Base-by-base conservation (phyloP, 2,113 vertebrate genomes). In the Halcyon senegalensis region DNA sequence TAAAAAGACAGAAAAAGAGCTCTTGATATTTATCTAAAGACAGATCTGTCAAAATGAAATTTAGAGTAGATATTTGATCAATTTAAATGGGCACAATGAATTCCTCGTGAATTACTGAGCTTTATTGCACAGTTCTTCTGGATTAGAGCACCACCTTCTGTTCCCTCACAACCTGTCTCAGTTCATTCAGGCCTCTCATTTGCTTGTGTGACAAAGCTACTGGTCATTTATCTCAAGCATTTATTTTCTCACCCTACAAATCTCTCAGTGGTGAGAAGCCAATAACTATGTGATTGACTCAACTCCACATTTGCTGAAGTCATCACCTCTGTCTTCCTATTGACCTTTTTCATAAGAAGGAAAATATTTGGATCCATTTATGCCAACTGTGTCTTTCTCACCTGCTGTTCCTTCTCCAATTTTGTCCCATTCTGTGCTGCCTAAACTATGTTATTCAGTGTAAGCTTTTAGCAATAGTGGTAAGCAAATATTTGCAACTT, bases 91-190 rank as follows among this genome's bases (percentile, higher is more conserved):
- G 9, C 53, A 69, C 28, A 64, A 25, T 12, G 12, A 89, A 64
- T 31, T 87, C 76, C 31, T 37, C 37, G 31, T 33, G 43, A 59
- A 30, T 25, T 27, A 2, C 28, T 48, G 4, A 20, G 33, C 12
- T 30, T 58, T 50, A 13, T 11, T 16, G 59, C 28, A 44, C 7
- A 0, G 20, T 91, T 51, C 48, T 56, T 69, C n/a, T 43, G 87
- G 35, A 30, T 68, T 75, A 96, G 33, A 97, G 92, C 92, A 89
- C 88, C 92, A 94, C 89, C 94, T 94, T 76, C 90, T 93, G 92
- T 81, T 72, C 39, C 44, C 28, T 44, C 48, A 19, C 69, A 55
- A 5, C 35, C n/a, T 5, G 3, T 6, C 74, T 43, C 37, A 16
- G 50, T 37, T 46, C 23, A 46, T 9, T 53, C 87, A 66, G 8